Conservation (phyloP, 2,113 vertebrate genomes). For the Myrmophylax atrothorax region DNA sequence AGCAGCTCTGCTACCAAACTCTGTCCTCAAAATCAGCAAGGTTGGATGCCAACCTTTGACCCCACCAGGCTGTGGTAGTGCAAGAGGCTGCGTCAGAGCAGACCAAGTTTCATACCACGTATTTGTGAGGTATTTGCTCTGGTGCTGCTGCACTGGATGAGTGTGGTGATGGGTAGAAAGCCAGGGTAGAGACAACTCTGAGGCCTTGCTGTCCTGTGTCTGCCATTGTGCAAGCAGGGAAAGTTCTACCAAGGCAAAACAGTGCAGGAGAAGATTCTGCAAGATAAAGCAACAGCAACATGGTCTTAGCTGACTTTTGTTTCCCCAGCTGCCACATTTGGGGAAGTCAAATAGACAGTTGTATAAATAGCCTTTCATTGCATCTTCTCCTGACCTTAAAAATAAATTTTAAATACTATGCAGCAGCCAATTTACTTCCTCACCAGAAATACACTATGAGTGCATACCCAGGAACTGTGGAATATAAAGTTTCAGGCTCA, state of each 20-base stretch:
- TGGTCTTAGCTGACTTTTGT: neutral
- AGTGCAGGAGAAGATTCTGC: neutral
- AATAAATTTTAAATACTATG: neutral
- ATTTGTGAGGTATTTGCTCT: neutral
- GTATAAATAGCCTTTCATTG: neutral
- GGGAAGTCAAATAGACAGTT: neutral
- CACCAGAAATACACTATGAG: neutral
- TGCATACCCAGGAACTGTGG: neutral
- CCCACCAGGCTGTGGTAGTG: accelerated
- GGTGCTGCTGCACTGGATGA: neutral
- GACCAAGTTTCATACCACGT: neutral
- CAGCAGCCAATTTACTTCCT: neutral
- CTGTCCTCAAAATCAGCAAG: neutral
- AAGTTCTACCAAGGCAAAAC: neutral
- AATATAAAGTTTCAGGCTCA: neutral
- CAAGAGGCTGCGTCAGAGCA: neutral
- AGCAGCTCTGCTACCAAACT: neutral
- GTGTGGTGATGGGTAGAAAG: neutral
- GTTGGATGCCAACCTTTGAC: accelerated
- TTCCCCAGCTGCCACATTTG: neutral
- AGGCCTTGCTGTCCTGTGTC: neutral
- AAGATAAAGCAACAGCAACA: neutral
- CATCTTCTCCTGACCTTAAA: neutral
- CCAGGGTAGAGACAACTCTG: neutral
- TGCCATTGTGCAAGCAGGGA: neutral